Evolutionary conservation across 2,113 vertebrate genomes (phyloP).

Genomic region (Chamaetylas fuelleborni): DNA sequence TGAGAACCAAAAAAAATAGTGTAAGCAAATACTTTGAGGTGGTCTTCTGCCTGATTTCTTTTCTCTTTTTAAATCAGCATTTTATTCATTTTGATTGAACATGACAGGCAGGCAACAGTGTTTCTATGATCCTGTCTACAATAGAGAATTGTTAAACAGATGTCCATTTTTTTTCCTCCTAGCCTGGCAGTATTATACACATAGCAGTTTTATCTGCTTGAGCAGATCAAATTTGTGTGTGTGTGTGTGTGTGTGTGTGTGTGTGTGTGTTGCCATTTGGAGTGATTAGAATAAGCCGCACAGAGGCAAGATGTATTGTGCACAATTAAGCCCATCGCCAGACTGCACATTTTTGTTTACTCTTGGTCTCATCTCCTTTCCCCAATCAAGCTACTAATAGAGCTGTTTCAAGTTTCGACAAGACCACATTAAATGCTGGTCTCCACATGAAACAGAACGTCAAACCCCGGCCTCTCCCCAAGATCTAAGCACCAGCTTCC

Average conservation of each 20-base stretch:
- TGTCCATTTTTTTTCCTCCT: constrained; percentile 37
- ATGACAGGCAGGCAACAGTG: constrained; percentile 60
- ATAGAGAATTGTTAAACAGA: constrained; percentile 75
- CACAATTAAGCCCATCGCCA: constrained; percentile 71
- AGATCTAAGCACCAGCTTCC: not conserved
- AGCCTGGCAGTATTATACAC: constrained; percentile 48
- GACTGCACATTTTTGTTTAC: constrained; percentile 74
- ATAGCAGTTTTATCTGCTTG: constrained; percentile 73
- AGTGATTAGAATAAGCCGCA: constrained; percentile 65
- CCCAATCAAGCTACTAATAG: constrained; percentile 71
- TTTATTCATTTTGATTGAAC: constrained; percentile 69
- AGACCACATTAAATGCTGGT: constrained; percentile 52
- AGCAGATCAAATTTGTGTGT: constrained; percentile 67
- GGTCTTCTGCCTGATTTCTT: not conserved
- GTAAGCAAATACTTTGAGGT: constrained; percentile 59
- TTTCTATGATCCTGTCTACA: constrained; percentile 63
- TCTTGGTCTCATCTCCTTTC: constrained; percentile 51
- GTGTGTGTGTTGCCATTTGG: constrained; percentile 41
- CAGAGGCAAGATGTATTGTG: constrained; percentile 58
- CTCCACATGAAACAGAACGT: constrained; percentile 63
- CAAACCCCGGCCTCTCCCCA: constrained; percentile 28
- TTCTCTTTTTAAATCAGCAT: constrained; percentile 6
- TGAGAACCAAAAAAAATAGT: constrained; percentile 40
- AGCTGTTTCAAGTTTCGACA: constrained; percentile 75
- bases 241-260: not conserved